Conservation (phyloP, 2,113 vertebrate genomes). For the Percina caprodes region DNA sequence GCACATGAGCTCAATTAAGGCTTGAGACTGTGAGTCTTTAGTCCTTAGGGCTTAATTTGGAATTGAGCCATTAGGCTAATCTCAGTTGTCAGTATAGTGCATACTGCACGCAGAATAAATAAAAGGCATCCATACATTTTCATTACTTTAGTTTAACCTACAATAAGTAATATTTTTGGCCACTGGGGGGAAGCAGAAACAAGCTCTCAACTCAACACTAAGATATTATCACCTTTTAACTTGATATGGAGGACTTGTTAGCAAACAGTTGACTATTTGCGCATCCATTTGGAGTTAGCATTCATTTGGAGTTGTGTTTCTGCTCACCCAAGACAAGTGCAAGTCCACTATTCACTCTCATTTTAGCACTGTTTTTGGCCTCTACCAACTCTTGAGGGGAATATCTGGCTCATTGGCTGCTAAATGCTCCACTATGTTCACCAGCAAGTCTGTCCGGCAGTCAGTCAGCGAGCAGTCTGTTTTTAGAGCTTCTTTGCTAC, state of each 20-base stretch:
- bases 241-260: not conserved
- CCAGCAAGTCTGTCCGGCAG: not conserved
- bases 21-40: no score
- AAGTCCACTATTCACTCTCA: not conserved
- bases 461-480: not conserved
- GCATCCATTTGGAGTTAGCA: not conserved
- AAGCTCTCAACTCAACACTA: conserved; percentile 7
- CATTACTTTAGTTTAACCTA: not conserved
- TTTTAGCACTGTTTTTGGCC: conserved; percentile 15
- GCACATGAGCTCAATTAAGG: no score
- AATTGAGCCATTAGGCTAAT: not conserved
- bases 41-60: no score
- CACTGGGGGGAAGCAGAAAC: conserved; percentile 22
- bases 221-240: not conserved
- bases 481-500: not conserved
- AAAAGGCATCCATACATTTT: not conserved
- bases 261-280: not conserved
- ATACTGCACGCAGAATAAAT: not conserved
- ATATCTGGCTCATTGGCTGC: conserved; percentile 23
- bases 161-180: not conserved
- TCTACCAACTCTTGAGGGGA: not conserved
- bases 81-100: not conserved
- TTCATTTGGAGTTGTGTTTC: not conserved
- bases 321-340: not conserved
- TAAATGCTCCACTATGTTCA: conserved; percentile 20